These are phyloP conservation scores for Nasonia giraulti DNA, from an alignment of 1,140 invertebrate genomes.

Conservation along the genomic window DNA sequence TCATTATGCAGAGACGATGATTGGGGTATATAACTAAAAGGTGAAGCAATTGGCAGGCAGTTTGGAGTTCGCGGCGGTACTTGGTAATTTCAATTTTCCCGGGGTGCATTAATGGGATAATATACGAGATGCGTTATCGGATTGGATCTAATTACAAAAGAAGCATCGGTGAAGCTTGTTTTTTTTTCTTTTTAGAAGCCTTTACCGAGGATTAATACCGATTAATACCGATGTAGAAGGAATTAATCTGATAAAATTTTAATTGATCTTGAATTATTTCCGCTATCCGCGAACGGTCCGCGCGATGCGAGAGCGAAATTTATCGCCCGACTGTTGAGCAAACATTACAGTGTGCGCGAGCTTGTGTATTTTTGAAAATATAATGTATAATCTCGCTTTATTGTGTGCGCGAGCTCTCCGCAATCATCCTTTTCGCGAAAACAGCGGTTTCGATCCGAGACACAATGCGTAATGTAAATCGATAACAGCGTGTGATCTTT, in stretches of 20 bases:
- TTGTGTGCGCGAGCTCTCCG: background rate
- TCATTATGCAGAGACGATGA: too few relatives aligned
- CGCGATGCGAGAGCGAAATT: too few relatives aligned
- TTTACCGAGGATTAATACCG: background rate
- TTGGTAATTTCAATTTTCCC: constrained; percentile 1
- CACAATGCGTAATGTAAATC: background rate
- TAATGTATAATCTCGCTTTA: background rate
- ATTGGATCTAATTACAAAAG: background rate
- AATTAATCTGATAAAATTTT: background rate
- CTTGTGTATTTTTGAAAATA: too few relatives aligned
- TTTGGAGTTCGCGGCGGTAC: too few relatives aligned
- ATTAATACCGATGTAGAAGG: background rate
- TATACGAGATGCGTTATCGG: constrained; percentile 2
- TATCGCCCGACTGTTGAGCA: background rate
- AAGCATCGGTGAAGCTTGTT: background rate
- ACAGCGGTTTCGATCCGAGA: background rate
- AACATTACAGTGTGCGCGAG: background rate
- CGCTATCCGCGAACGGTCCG: too few relatives aligned
- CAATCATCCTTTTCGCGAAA: too few relatives aligned
- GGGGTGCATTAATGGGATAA: background rate
- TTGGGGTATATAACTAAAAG: too few relatives aligned
- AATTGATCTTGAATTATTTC: background rate
- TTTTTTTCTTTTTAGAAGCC: background rate
- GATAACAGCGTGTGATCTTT: too few relatives aligned
- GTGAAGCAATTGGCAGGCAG: too few relatives aligned